Base-by-base conservation (phyloP, 2,888 invertebrate genomes). In the Lumbricus terrestris region DNA sequence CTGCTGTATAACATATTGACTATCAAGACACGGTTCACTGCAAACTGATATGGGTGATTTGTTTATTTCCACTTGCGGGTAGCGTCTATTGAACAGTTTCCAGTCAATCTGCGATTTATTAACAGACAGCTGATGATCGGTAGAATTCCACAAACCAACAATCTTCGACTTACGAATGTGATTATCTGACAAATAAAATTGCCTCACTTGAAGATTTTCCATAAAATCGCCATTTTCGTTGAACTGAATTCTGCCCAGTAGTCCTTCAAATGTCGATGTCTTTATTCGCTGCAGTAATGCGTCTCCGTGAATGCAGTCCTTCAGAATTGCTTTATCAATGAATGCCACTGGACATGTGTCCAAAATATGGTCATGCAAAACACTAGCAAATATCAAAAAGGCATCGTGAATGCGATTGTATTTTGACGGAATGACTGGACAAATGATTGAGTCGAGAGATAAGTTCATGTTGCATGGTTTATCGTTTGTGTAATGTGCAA, bases 141-240 rank as follows among this genome's bases (percentile, higher is more conserved):
- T 33, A 3, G 33, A 13, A 35, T 83, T 83, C 83, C 83, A 83
- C 4, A 33, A 33, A 8, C 83, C 83, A 35, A 83, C 2, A 3
- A 35, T 33, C 16, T 35, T 33, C 20, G 83, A 83, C 33, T 20
- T 33, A 5, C 33, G 34, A 33, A 18, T 83, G 83, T 35, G 13
- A 20, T 35, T 11, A 1, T 33, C 33, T 35, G 83, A 2, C 83
- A 33, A 35, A 82, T 92, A 89, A 88, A 93, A 93, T 89, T 93
- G 93, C 29, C 89, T 91, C 29, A 94, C 89, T 20, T 91, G 91
- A 38, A 93, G 93, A 42, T 92, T 91, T 11, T 93, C 93, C 82
- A 93, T 90, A 3, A 93, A 91, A 88, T 93, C 93, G 0, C 93
- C 93, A 33, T 93, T 91, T 82, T 92, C 90, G 90, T 93, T 93